Evolutionary conservation across 2,113 vertebrate species (phyloP).

Genomic region (Callocephalon fimbriatum): DNA sequence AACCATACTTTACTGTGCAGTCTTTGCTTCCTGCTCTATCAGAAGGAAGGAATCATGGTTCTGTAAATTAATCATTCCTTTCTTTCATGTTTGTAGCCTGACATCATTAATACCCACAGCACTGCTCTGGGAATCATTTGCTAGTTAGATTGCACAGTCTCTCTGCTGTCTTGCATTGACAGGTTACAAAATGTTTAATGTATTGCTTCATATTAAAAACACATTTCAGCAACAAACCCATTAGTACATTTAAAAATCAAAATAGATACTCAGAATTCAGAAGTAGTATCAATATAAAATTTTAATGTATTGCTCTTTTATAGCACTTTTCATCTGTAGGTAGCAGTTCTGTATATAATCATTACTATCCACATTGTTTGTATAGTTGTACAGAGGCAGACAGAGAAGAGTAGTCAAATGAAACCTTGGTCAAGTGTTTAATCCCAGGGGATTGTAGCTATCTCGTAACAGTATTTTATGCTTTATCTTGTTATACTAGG

Average conservation of each 20-base stretch:
- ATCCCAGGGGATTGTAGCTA: not conserved
- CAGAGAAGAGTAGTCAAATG: not conserved
- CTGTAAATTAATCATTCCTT: not conserved
- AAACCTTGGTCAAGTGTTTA: not conserved
- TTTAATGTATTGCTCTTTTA: not conserved
- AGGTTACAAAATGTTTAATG: conserved; percentile 27
- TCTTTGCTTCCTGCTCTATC: not conserved
- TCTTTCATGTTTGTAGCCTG: not conserved
- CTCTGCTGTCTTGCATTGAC: not conserved
- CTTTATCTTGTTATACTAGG: not conserved
- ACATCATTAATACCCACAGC: conserved; percentile 31
- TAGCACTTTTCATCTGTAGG: not conserved
- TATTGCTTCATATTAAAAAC: not conserved
- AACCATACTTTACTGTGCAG: not conserved
- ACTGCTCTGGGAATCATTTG: conserved; percentile 2
- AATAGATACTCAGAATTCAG: conserved; percentile 16
- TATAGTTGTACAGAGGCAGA: not conserved
- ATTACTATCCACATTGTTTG: not conserved
- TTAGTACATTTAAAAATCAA: conserved; percentile 10
- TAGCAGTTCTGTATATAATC: not conserved
- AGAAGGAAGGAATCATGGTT: not conserved
- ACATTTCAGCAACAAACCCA: not conserved
- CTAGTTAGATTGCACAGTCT: not conserved
- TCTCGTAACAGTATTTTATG: not conserved
- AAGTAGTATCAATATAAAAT: not conserved